phyloP scores from a whole-genome alignment of 2,113 vertebrate genomes.

The Periophthalmus modestus region DNA sequence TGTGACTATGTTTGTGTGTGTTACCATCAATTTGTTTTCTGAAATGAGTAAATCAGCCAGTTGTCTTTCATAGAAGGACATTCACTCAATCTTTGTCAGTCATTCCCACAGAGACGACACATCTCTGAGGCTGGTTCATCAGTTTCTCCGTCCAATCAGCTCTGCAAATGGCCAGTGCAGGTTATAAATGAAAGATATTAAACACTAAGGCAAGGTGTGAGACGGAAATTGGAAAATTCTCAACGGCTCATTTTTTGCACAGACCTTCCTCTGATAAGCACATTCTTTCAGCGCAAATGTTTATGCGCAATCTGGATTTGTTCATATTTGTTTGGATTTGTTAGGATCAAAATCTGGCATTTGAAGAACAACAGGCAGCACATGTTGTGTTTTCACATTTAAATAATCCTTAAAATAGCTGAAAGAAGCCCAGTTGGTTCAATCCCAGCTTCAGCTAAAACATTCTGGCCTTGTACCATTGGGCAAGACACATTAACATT shows the following conservation, averaged over 20 bases:
- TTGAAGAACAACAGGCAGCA: background rate
- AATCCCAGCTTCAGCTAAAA: too few species aligned
- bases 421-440: background rate
- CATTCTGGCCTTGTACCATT: too few species aligned
- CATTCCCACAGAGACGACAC: constrained; percentile 54
- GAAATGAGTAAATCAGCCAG: constrained; percentile 68
- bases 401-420: background rate
- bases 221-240: constrained; percentile 20
- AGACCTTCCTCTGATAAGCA: constrained; percentile 23
- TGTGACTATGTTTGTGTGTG: constrained; percentile 47
- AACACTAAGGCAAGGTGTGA: constrained; percentile 34
- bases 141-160: constrained; percentile 68
- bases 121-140: constrained; percentile 35
- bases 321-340: background rate
- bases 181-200: constrained; percentile 66
- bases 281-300: background rate
- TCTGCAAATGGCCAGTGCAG: constrained; percentile 52
- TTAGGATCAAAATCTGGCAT: background rate
- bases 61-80: constrained; percentile 72
- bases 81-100: constrained; percentile 71
- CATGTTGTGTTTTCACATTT: background rate
- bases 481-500: too few species aligned
- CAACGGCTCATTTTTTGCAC: constrained; percentile 35
- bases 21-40: constrained; percentile 65
- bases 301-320: background rate